Conservation (phyloP, 2,888 invertebrate genomes). For the Pseudoips prasinana region DNA sequence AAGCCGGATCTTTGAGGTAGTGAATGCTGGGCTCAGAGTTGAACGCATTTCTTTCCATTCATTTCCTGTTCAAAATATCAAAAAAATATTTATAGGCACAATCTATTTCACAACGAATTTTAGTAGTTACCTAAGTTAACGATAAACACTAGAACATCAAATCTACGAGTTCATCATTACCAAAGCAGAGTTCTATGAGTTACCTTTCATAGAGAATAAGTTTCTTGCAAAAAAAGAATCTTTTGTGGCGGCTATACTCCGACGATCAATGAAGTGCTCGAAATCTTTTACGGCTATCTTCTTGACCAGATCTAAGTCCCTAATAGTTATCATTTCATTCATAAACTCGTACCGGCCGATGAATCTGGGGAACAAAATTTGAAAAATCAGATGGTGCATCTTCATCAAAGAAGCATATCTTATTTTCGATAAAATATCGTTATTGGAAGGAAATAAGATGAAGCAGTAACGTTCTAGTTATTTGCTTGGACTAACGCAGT, state of each 20-base stretch:
- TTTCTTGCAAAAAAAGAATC: conserved; percentile 76
- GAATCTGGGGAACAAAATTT: conserved; percentile 31
- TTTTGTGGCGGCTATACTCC: conserved; percentile 36
- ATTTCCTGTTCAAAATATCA: conserved; percentile 30
- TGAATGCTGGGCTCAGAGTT: conserved; percentile 68
- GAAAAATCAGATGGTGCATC: too few species aligned
- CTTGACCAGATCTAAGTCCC: conserved; percentile 74
- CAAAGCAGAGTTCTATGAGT: too few species aligned
- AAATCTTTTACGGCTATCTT: conserved; percentile 77
- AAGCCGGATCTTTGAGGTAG: conserved; percentile 68
- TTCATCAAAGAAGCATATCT: too few species aligned
- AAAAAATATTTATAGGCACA: conserved; percentile 1
- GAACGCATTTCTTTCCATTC: conserved; percentile 60
- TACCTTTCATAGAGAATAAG: conserved; percentile 70
- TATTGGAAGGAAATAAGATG: too few species aligned
- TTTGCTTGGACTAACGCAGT: too few species aligned
- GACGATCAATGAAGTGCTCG: conserved; percentile 76
- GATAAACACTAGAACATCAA: too few species aligned
- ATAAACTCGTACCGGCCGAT: conserved; percentile 65
- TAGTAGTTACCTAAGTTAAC: too few species aligned
- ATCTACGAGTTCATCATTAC: too few species aligned
- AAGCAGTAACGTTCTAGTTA: too few species aligned
- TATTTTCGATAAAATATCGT: too few species aligned
- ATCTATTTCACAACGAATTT: too few species aligned
- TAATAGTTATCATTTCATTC: conserved; percentile 53